Conservation (phyloP, 1,140 invertebrate genomes). For the Anoplolepis gracilipes region DNA sequence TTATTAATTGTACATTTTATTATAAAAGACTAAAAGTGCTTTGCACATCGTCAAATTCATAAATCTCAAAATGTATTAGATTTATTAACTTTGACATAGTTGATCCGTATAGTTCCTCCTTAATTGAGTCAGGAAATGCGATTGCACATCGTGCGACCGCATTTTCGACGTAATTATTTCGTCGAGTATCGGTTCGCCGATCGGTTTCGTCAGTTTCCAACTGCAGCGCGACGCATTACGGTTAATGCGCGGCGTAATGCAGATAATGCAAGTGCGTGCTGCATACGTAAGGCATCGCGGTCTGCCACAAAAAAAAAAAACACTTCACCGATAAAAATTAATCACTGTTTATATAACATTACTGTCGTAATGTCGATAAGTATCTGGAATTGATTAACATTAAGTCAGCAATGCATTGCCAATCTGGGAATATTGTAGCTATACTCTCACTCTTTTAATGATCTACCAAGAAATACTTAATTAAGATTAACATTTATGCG, state of each 20-base stretch:
- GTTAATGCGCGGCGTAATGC: not conserved
- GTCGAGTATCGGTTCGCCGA: not conserved
- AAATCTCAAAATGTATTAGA: too few species aligned
- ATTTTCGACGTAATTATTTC: slow-evolving; percentile 10
- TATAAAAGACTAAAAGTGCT: too few species aligned
- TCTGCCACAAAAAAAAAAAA: not conserved
- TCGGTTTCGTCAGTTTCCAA: not conserved
- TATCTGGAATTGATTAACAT: not conserved
- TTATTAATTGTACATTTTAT: too few species aligned
- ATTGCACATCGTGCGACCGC: not conserved
- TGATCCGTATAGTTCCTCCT: not conserved
- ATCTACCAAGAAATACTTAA: not conserved
- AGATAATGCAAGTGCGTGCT: not conserved
- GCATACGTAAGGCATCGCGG: not conserved
- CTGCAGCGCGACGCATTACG: slow-evolving; percentile 6
- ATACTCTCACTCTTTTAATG: not conserved
- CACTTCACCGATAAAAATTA: slow-evolving; percentile 42
- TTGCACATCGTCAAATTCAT: too few species aligned
- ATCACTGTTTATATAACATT: slow-evolving; percentile 36
- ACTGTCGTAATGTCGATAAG: not conserved
- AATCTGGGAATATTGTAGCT: not conserved
- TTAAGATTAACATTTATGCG: not conserved
- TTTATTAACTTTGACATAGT: too few species aligned
- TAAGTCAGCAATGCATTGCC: not conserved
- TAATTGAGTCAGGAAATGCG: slow-evolving; percentile 12